Evolutionary conservation across 2,113 vertebrate species (phyloP).

Genomic region (Myotis davidii): DNA sequence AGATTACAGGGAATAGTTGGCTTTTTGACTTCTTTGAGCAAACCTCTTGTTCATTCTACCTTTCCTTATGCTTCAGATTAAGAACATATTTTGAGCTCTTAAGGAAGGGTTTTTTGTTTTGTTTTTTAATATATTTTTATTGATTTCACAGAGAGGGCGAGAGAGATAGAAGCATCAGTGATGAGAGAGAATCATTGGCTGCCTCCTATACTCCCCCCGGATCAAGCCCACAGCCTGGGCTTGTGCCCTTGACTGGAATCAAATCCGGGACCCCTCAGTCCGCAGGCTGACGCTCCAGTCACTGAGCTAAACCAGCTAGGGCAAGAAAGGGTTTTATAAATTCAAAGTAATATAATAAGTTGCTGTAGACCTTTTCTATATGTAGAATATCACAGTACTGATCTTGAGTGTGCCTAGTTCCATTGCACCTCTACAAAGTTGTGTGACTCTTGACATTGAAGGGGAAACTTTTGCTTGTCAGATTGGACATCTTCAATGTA

Average conservation of each 20-base stretch:
- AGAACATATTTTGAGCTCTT: slow-evolving; percentile 26
- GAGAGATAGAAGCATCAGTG: too few species aligned
- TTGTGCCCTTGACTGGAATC: too few species aligned
- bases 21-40: not conserved
- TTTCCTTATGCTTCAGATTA: slow-evolving; percentile 50
- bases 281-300: too few species aligned
- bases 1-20: not conserved
- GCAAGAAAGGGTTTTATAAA: not conserved
- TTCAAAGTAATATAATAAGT: not conserved
- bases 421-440: not conserved
- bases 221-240: too few species aligned
- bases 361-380: not conserved
- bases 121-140: too few species aligned
- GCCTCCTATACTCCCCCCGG: too few species aligned
- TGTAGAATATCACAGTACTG: not conserved
- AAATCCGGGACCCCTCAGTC: too few species aligned
- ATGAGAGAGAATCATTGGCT: too few species aligned
- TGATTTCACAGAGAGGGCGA: too few species aligned
- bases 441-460: not conserved
- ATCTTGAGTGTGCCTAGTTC: not conserved
- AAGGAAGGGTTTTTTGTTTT: not conserved
- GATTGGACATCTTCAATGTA: not conserved
- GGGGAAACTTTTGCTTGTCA: not conserved
- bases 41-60: not conserved
- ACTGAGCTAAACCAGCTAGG: too few species aligned